Evolutionary conservation across 1,140 invertebrate genomes (phyloP).

Genomic region (Pinna nobilis): DNA sequence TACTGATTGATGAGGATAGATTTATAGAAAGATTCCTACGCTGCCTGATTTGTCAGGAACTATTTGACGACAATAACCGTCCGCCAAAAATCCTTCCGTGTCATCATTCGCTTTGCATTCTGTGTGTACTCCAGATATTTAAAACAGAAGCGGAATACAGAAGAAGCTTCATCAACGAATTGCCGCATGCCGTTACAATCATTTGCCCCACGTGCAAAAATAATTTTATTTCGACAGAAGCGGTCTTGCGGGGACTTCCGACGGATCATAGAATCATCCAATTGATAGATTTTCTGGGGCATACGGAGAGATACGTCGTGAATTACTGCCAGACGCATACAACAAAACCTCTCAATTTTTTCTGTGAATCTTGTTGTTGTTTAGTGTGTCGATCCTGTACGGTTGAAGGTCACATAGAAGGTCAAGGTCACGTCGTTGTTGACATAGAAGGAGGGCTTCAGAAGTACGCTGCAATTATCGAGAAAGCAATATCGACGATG

Average conservation of each 20-base stretch:
- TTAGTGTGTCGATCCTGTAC: constrained; percentile 67
- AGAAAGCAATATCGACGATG: constrained; percentile 53
- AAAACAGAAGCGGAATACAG: constrained; percentile 49
- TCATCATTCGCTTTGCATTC: constrained; percentile 70
- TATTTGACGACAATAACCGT: constrained; percentile 32
- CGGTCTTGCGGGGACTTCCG: constrained; percentile 50
- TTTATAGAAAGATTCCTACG: constrained; percentile 59
- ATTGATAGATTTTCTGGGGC: constrained; percentile 60
- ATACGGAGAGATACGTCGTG: constrained; percentile 56
- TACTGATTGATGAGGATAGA: constrained; percentile 58
- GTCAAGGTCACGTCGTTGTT: constrained; percentile 56
- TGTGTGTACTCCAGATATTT: constrained; percentile 76
- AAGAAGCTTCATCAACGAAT: constrained; percentile 38
- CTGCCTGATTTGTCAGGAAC: constrained; percentile 55
- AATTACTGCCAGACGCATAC: constrained; percentile 59
- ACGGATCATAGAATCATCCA: constrained; percentile 63
- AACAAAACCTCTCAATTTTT: constrained; percentile 64
- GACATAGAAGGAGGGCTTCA: constrained; percentile 56
- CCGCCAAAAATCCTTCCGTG: constrained; percentile 66
- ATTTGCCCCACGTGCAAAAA: constrained; percentile 56
- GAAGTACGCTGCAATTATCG: constrained; percentile 56
- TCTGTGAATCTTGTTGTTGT: constrained; percentile 60
- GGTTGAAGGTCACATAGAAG: constrained; percentile 64
- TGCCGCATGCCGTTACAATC: constrained; percentile 54
- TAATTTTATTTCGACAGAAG: constrained; percentile 57